phyloP scores from a whole-genome alignment of 2,113 vertebrate genomes.

The Sorex fumeus region DNA sequence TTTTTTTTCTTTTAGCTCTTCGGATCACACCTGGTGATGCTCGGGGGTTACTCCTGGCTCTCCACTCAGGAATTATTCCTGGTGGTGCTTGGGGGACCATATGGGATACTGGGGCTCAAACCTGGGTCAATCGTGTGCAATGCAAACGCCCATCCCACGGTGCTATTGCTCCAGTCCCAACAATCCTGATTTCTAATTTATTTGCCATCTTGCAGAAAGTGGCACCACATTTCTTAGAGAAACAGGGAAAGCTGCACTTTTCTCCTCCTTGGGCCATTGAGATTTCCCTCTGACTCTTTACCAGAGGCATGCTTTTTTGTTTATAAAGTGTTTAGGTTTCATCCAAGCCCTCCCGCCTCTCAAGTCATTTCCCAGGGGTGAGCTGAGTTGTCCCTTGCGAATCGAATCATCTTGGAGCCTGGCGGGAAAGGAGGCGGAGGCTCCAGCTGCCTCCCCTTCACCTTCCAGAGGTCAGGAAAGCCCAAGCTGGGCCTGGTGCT shows the following conservation, averaged over 20 bases:
- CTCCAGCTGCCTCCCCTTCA: conserved; percentile 70
- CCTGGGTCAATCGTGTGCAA: no score
- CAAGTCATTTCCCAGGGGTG: background rate
- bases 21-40: no score
- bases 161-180: no score
- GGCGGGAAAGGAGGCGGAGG: no score
- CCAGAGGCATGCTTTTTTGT: background rate
- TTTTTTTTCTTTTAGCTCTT: background rate
- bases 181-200: background rate
- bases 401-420: no score
- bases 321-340: conserved; percentile 37
- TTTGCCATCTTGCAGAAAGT: conserved; percentile 51
- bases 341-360: background rate
- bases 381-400: conserved; percentile 7
- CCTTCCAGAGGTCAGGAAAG: conserved; percentile 73
- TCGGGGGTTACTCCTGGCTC: no score
- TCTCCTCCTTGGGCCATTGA: background rate
- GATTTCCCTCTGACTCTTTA: background rate
- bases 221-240: conserved; percentile 44
- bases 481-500: conserved; percentile 61
- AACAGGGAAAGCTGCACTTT: conserved; percentile 17
- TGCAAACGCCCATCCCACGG: no score
- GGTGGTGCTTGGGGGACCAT: no score
- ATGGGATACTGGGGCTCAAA: no score
- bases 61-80: no score